Base-by-base conservation (phyloP, 2,113 vertebrate genomes). In the Paracanthobrama guichenoti region DNA sequence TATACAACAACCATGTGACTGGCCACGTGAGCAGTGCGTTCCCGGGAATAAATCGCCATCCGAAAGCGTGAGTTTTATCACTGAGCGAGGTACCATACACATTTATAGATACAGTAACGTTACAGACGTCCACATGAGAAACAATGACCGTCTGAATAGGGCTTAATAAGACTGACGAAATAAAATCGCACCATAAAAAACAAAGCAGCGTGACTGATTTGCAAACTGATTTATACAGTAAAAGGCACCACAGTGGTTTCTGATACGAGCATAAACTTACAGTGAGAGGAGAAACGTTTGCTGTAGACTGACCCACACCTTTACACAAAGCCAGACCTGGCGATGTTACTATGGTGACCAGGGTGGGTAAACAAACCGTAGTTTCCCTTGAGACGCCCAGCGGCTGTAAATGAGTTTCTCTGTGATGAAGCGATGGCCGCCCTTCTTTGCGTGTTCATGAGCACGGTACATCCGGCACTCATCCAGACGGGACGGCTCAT, bases 361-460 rank as follows among this genome's bases (percentile, higher is more conserved):
- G 0, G 95, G 93, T 0, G 97, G 93, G 86, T 98, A 95, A 66
- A 92, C 92, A 12, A 99, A 98, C 66, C 92, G 2, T 0, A 99
- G 95, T 31, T 88, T 91, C 86, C 91, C 94, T 57, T 87, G 96
- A 35, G 91, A 94, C 48, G 97, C 96, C 98, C 98, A 99, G 90
- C 92, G 96, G 81, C 95, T 96, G 72, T 97, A 99, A 88, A 99
- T 94, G 0, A 94, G 89, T 88, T 99, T 99, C 93, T 99, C 98
- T 0, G 98, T 99, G 92, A 99, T 97, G 92, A 98, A 99, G 88
- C 98, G 96, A 86, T 99, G 98, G 0, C 96, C 97, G 0, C 95
- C 97, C 0, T 85, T 95, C 0, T 42, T 91, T 0, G 95, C 96
- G 57, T 75, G 90, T 89, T 99, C 97, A 0, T 99, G 97, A 1